These are phyloP conservation scores for Drosophila miranda DNA, from an alignment of 1,140 invertebrate genomes.

Conservation along the genomic window DNA sequence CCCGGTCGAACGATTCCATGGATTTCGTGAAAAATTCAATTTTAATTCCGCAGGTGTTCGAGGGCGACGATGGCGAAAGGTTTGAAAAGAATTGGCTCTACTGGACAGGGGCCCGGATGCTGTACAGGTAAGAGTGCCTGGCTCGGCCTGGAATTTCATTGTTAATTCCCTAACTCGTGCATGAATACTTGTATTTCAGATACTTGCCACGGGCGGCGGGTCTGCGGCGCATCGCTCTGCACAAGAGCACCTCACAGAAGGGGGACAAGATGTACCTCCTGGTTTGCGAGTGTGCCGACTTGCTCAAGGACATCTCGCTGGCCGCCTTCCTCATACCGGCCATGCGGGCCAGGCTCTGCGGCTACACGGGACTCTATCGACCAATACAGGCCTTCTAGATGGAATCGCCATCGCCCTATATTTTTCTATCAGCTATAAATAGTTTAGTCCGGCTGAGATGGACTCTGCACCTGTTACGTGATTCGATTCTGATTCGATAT, in stretches of 20 bases:
- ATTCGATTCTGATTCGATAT: conserved; percentile 65
- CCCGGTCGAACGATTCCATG: neutral
- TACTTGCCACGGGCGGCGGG: conserved; percentile 93
- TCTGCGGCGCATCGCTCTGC: conserved; percentile 92
- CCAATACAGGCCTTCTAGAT: conserved; percentile 87
- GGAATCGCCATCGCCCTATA: conserved; percentile 11
- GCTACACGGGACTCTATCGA: conserved; percentile 94
- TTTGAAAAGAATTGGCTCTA: conserved; percentile 96
- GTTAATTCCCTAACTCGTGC: neutral
- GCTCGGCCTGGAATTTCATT: neutral
- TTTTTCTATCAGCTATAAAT: conserved; percentile 63
- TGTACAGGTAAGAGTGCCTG: conserved; percentile 84
- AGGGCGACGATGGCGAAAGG: conserved; percentile 94
- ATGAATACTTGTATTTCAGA: conserved; percentile 83
- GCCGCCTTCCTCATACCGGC: conserved; percentile 94
- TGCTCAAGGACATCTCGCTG: conserved; percentile 92
- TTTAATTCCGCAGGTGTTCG: conserved; percentile 87
- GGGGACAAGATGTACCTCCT: conserved; percentile 94
- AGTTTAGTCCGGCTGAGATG: conserved; percentile 9
- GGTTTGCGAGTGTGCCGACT: conserved; percentile 94
- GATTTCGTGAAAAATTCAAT: conserved; percentile 69
- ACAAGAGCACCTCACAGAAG: conserved; percentile 90
- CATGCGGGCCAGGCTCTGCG: conserved; percentile 92
- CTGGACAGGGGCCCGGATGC: conserved; percentile 93
- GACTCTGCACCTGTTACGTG: conserved; percentile 64